Conservation (phyloP, 2,113 vertebrate genomes). For the Phalacrocorax aristotelis region DNA sequence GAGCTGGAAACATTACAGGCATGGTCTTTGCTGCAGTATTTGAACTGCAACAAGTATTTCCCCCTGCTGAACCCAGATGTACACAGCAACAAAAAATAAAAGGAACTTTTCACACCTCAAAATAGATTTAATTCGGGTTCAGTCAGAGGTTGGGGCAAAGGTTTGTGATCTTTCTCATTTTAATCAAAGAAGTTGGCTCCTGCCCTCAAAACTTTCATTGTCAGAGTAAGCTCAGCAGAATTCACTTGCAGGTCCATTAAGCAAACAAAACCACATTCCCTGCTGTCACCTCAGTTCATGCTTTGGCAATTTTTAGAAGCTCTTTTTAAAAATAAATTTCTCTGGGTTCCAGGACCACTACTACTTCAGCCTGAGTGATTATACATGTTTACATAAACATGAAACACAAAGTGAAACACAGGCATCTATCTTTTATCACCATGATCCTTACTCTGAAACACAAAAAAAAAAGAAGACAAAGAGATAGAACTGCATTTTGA, state of each 20-base stretch:
- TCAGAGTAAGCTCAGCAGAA: constrained; percentile 49
- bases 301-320: constrained; percentile 51
- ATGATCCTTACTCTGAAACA: neutral
- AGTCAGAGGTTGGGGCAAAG: constrained; percentile 51
- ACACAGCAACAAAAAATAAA: constrained; percentile 7
- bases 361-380: neutral
- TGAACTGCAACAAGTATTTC: neutral
- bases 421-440: neutral
- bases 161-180: constrained; percentile 37
- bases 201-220: constrained; percentile 38
- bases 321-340: constrained; percentile 17
- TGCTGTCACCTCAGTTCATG: constrained; percentile 36
- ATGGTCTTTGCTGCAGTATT: neutral
- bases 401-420: neutral
- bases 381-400: neutral
- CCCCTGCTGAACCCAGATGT: neutral
- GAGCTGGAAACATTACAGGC: neutral
- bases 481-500: constrained; percentile 9
- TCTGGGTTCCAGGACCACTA: neutral
- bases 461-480: neutral
- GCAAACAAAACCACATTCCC: constrained; percentile 49
- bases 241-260: constrained; percentile 48
- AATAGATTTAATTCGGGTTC: constrained; percentile 42
- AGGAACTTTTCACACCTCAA: constrained; percentile 29
- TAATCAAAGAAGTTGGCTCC: constrained; percentile 44